These are phyloP conservation scores for Conus ventricosus DNA, from an alignment of 1,140 invertebrate genomes.

Conservation along the genomic window DNA sequence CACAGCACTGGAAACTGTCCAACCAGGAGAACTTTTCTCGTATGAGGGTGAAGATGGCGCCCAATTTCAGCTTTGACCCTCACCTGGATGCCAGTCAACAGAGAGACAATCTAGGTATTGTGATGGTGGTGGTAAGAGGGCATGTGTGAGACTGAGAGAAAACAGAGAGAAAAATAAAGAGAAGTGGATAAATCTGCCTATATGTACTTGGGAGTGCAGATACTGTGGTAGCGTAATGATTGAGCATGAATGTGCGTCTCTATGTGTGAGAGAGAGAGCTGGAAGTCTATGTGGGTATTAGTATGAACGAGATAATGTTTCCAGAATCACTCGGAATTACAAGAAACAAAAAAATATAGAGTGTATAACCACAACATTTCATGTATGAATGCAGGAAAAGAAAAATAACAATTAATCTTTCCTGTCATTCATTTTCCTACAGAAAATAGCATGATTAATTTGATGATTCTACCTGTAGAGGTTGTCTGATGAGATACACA, in stretches of 20 bases:
- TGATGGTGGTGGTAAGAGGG: background rate
- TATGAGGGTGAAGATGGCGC: conserved; percentile 81
- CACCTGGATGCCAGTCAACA: conserved; percentile 80
- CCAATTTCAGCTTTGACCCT: conserved; percentile 78
- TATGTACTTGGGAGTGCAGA: background rate
- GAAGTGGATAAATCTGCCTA: too few species aligned
- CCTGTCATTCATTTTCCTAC: too few species aligned
- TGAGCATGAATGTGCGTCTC: background rate
- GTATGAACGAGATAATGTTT: too few species aligned
- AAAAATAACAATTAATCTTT: too few species aligned
- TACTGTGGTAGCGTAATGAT: background rate
- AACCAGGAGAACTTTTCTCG: conserved; percentile 81
- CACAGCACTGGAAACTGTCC: conserved; percentile 78
- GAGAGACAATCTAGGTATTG: conserved; percentile 79
- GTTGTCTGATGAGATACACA: too few species aligned
- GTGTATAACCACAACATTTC: too few species aligned
- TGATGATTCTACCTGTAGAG: too few species aligned
- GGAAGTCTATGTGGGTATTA: too few species aligned
- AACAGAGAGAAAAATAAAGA: background rate
- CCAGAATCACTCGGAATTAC: too few species aligned
- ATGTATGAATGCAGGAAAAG: too few species aligned
- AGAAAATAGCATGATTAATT: too few species aligned
- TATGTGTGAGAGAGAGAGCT: background rate
- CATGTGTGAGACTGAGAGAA: background rate
- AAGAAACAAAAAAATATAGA: too few species aligned